Evolutionary conservation across 2,797 vertebrate species (phyloP), one percentile per base, ranked within the genome.

Genomic region (Oreortyx pictus): DNA sequence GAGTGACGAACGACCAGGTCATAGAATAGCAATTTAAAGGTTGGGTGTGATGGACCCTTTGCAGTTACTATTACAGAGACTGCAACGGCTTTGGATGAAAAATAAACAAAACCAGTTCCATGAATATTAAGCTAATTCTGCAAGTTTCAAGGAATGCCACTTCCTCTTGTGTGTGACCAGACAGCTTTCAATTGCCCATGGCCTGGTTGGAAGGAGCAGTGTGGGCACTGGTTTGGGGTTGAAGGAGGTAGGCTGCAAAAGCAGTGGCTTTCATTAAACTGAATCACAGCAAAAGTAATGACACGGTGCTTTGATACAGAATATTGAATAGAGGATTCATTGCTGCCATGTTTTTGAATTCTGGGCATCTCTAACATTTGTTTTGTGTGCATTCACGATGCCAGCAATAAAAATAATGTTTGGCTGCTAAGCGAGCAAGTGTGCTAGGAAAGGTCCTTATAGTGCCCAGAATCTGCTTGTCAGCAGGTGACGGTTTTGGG

Each of bases 391-490:
- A 84, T 68, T 91, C 1, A 1, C 22, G 82, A 33, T 89, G 79
- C 91, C 91, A 94, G 80, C 89, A 66, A 56, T 57, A 68, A 87
- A 95, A 93, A 89, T 50, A 71, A 77, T 16, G 66, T 68, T 81
- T 81, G 76, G 87, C 89, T 88, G 94, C 79, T 61, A n/a, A 83
- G 82, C 44, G 54, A 79, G 59, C 64, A 39, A 66, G 41, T 9
- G 77, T 29, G 59, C 62, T 70, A 24, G 64, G 67, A 78, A 92
- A 11, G 46, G 76, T 64, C 23, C 72, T 72, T 75, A 11, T 4
- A 9, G 75, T 33, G 43, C 37, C 65, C 50, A 19, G 70, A n/a
- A 17, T 54, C 25, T 80, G 74, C 37, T 76, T 76, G 71, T 27
- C 77, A 78, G 88, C 80, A 88, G 85, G 91, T 80, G 88, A 66